Evolutionary conservation across 1,140 invertebrate species (phyloP), one percentile per base, ranked within the genome.

Genomic region (Zaprionus taronus): DNA sequence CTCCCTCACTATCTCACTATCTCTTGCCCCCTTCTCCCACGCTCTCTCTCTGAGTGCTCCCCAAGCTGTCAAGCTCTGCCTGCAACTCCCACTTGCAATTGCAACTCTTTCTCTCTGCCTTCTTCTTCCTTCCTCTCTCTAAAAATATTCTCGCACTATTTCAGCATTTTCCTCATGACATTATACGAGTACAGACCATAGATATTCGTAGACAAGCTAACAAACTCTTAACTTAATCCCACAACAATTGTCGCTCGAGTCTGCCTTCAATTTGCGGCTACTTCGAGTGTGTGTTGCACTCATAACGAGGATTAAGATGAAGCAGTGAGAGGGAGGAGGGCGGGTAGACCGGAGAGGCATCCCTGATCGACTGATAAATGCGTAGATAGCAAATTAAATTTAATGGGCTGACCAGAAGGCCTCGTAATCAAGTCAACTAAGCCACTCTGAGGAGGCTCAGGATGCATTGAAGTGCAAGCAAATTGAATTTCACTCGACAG

Each of bases 371-470:
- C 63, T 66, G 41, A 49, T 51, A 79, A 79, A 67, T 81, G 64
- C 31, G 9, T 72, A 85, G 77, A 86, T 69, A 82, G 69, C 76
- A 87, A 86, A 86, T 86, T 81, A 86, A 86, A 80, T 83, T 80
- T 74, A 72, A 74, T 74, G 65, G 65, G 20, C 72, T 56, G 65
- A 61, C 57, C 72, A 64, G 80, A 77, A 77, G 80, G 60, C 58
- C 80, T 68, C 77, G 73, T 89, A 86, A 86, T 86, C 80, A 86
- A 86, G 83, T 80, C 73, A 86, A 87, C 83, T 89, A 83, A 83
- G 81, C 73, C 47, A 47, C 65, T 80, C 7, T 11, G 9, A 11
- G 2, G 0, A 47, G 22, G 81, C 73, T 80, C 61, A 72, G 47
- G 73, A 83, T 69, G 64, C 84, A 83, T 80, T 87, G 77, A 75